A percentile compares a stretch with the other conserved stretches of the same genome.
Evolutionary conservation across 2,888 invertebrate genomes (phyloP).

Genomic region (Ichneumoninae sp.): DNA sequence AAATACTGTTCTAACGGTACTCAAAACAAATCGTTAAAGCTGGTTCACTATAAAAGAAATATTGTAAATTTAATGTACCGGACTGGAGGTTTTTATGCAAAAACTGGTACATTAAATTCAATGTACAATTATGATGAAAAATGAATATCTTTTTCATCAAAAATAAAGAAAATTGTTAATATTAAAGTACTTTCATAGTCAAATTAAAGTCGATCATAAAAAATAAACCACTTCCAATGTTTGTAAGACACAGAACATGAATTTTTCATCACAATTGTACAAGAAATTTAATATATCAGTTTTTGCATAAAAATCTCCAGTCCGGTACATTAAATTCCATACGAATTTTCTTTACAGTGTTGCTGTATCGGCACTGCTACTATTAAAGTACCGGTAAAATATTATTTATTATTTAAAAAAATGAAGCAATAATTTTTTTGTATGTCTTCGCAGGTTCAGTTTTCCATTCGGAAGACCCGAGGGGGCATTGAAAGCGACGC

Average conservation of each 20-base stretch:
- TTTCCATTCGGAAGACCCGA: constrained; percentile 99
- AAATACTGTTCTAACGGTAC: too few species aligned
- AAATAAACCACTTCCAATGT: not conserved
- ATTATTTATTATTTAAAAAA: not conserved
- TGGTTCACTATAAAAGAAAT: too few species aligned
- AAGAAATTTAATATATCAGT: too few species aligned
- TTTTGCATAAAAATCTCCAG: too few species aligned
- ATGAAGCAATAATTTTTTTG: not conserved
- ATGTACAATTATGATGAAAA: too few species aligned
- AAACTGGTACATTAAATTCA: too few species aligned
- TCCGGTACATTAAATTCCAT: too few species aligned
- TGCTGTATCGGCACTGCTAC: not conserved
- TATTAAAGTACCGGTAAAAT: not conserved
- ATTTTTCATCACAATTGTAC: too few species aligned
- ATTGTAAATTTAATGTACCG: too few species aligned
- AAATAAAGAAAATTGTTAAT: not conserved
- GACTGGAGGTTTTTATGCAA: not conserved
- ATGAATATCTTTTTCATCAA: too few species aligned
- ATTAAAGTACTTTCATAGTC: too few species aligned
- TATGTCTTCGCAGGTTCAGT: constrained; percentile 89
- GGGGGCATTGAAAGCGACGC: constrained; percentile 97
- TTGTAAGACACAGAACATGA: not conserved
- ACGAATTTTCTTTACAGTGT: too few species aligned
- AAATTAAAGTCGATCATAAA: not conserved
- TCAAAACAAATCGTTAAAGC: not conserved